Base-by-base conservation (phyloP, 2,888 invertebrate species). In the Tipula unca region DNA sequence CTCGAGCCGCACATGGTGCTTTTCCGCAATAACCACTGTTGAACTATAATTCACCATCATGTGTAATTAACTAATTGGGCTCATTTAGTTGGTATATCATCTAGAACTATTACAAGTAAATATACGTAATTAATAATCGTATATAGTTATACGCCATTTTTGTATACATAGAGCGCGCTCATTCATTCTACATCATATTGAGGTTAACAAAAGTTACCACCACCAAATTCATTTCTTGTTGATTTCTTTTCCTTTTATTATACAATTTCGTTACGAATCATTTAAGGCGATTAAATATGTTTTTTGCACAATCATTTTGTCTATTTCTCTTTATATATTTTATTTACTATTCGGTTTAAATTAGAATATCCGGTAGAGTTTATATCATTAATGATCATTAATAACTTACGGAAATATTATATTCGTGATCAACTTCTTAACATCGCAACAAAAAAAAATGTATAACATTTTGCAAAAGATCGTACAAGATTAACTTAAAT, bases 371-470 rank as follows among this genome's bases (percentile, higher is more conserved):
- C 69, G 69, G 69, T 69, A 69, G 8, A 69, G 69, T 69, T 69
- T 69, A n/a, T n/a, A 69, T 25, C 69, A 69, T 69, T 69, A 69
- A 69, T 69, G 69, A 69, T 69, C 69, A 69, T 69, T 69, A 69
- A 69, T 69, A 69, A 69, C 69, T 69, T 69, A 69, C 69, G 69
- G 69, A 69, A 69, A 69, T 69, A 69, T 69, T 69, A 25, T 25
- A 69, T 69, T 69, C 69, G 69, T 69, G 69, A 69, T 69, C 69
- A 69, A 69, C 69, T 69, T 69, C 69, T 69, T 69, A n/a, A 69
- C 25, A 69, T 25, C 25, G 69, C 13, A 20, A 10, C 69, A 69
- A 69, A 20, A 69, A 69, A 48, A 32, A 25, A 69, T 25, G 25
- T 25, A 42, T 1, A 42, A 10, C 3, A 5, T 17, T 69, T 48